These are phyloP conservation scores for Phycodurus eques DNA, from an alignment of 2,113 vertebrate species.

Conservation along the genomic window DNA sequence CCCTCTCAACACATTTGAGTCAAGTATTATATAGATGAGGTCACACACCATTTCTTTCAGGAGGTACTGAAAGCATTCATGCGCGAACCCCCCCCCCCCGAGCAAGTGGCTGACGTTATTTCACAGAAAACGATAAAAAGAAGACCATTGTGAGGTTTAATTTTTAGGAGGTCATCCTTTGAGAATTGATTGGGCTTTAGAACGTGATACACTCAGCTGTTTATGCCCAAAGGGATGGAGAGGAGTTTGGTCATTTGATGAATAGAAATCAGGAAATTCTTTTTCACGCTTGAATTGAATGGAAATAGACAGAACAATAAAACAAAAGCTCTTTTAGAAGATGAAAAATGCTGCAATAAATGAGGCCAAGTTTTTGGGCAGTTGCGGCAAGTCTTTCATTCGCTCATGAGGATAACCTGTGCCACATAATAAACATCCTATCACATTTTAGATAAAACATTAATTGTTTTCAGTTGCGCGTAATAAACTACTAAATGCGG, in stretches of 20 bases:
- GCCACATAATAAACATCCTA: neutral
- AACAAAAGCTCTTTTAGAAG: neutral
- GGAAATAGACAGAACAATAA: neutral
- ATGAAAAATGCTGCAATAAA: neutral
- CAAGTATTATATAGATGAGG: neutral
- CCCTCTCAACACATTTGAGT: neutral
- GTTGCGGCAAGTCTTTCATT: neutral
- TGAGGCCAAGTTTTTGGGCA: neutral
- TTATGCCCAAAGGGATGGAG: neutral
- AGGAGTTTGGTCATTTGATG: neutral
- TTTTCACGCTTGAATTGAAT: neutral
- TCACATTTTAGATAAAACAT: too few species aligned
- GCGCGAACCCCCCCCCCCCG: neutral
- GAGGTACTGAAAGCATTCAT: neutral
- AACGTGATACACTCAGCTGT: conserved; percentile 16
- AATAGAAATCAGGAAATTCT: conserved; percentile 2
- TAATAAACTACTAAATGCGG: too few species aligned
- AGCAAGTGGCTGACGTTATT: neutral
- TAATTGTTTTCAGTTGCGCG: too few species aligned
- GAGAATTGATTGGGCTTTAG: conserved; percentile 13
- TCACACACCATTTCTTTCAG: neutral
- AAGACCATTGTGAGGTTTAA: conserved; percentile 2
- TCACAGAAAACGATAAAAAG: conserved; percentile 5
- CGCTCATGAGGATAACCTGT: neutral
- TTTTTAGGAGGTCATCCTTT: conserved; percentile 1